Evolutionary conservation across 2,888 invertebrate genomes (phyloP), one percentile per base, ranked within the genome.

Genomic region (Rhogogaster chlorosoma): DNA sequence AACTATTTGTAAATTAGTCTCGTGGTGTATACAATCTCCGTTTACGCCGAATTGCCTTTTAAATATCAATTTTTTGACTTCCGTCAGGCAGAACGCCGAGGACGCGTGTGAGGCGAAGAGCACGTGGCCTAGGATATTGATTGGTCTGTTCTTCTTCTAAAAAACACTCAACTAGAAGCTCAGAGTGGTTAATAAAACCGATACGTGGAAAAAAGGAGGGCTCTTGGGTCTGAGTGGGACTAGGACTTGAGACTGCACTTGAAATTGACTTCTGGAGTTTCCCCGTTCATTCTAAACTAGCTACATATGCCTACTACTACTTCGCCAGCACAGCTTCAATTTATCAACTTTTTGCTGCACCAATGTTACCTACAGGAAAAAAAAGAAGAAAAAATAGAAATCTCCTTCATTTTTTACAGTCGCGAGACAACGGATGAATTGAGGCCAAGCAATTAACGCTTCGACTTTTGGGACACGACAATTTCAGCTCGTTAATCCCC

Each of bases 161-260:
- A 83, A 83, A 64, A 67, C 83, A 61, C 80, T 80, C 61, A n/a
- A 80, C 38, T 9, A 57, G 57, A 32, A 77, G 77, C 61, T 36
- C 45, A 67, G 83, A 70, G 67, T 67, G 61, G 83, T 83, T 67
- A 70, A 67, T 83, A 83, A 83, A 83, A 64, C 67, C 32, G 67
- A 67, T 83, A 83, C 45, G 67, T 49, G 26, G 42, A 83, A 67
- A 83, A 67, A 80, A 70, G 6, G 61, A 70, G 83, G 32, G 70
- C 83, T 83, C 83, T 83, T 57, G 45, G 26, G 70, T 26, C 61
- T 49, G 83, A 83, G 83, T 83, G 70, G 83, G 70, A 45, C 83
- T 64, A 83, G 80, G 64, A 67, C 83, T 83, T 32, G 83, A 83
- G 83, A 83, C 83, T 36, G 61, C 83, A 67, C 83, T 64, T 49